Evolutionary conservation across 2,797 vertebrate genomes (phyloP).

Genomic region (Acanthornis magna): DNA sequence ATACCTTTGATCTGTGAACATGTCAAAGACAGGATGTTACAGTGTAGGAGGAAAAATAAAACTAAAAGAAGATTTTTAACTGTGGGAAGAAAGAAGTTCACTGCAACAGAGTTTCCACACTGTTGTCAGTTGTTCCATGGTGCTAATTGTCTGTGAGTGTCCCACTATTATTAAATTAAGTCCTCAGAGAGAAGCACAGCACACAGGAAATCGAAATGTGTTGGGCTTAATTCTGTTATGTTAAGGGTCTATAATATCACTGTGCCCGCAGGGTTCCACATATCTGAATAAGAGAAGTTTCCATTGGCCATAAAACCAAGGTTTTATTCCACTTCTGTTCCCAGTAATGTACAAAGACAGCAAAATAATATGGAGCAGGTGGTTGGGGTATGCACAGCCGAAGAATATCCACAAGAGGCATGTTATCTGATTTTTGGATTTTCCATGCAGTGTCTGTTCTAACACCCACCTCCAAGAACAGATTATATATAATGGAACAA

Average conservation of each 20-base stretch:
- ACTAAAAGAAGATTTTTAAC: not conserved
- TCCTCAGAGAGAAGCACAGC: not conserved
- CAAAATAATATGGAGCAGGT: not conserved
- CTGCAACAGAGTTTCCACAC: not conserved
- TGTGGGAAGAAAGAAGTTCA: not conserved
- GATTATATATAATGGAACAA: not conserved
- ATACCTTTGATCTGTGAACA: not conserved
- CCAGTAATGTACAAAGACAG: not conserved
- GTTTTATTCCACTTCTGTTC: not conserved
- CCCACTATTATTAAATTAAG: not conserved
- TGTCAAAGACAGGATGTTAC: not conserved
- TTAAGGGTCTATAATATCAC: not conserved
- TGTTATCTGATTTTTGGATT: not conserved
- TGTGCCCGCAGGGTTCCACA: not conserved
- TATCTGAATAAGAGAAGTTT: not conserved
- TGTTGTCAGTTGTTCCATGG: not conserved
- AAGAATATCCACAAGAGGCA: not conserved
- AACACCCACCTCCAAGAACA: not conserved
- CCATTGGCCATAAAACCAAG: not conserved
- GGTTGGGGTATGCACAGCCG: not conserved
- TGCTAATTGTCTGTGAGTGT: not conserved
- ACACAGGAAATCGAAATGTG: not conserved
- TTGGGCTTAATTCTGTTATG: not conserved
- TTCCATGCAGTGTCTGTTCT: not conserved
- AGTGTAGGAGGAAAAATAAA: not conserved